Base-by-base conservation (phyloP, 1,140 invertebrate species). In the Drosophila pectinifera region DNA sequence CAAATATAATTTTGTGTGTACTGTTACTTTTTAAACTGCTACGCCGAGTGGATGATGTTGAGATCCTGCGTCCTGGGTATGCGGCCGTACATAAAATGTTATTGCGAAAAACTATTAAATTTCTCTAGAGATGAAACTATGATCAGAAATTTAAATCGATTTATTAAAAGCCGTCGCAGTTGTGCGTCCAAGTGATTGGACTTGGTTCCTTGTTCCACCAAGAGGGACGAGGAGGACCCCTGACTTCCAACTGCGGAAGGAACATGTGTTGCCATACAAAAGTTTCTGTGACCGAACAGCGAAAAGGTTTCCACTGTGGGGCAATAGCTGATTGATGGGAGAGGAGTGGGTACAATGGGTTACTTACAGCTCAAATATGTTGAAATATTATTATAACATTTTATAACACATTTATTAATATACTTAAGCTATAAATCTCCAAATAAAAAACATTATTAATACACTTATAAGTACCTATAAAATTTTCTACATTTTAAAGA, bases 41-140 rank as follows among this genome's bases (percentile, higher is more conserved):
- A 10, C 18, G 18, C 41, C 20, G 63, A 70, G 41, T 68, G 49
- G 31, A 46, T 56, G 64, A 70, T 31, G 67, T 70, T n/a, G 41
- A 46, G 64, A 69, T 70, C 41, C 67, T 22, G 22, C 31, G 55
- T 45, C 56, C 26, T 46, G 53, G 53, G 54, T 61, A 61, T 75
- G 59, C 61, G 62, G 58, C 58, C 51, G 56, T 75, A 45, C 84
- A 88, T 80, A 89, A 89, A 89, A 89, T 89, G 76, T 83, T 88
- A 88, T 88, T 88, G 83, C 75, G 57, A 73, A 72, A 89, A 91
- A 91, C 84, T 91, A 91, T 91, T 85, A 91, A 85, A 91, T 91
- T 91, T 91, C 89, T 89, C 89, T 22, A 68, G 89, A 84, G 89
- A 91, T 85, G 78, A 78, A 90, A 83, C 79, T 90, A 91, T 89